These are phyloP conservation scores for Diplazon laetatorius DNA, from an alignment of 2,888 invertebrate genomes.

Conservation along the genomic window DNA sequence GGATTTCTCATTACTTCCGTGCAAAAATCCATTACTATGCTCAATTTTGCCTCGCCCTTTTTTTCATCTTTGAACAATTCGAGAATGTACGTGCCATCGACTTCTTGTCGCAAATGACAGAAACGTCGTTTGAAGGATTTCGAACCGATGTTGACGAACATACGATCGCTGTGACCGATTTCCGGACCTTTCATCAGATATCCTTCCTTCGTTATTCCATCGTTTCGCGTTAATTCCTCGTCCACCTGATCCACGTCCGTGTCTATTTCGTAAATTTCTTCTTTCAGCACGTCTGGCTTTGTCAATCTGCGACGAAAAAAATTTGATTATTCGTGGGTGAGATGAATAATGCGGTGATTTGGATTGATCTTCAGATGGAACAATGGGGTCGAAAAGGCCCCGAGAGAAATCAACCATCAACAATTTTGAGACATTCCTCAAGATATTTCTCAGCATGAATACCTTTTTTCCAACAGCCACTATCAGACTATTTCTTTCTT, in stretches of 20 bases:
- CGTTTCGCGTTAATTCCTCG: constrained; percentile 87
- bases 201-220: constrained; percentile 94
- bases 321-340: no score
- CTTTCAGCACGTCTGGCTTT: constrained; percentile 86
- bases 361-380: no score
- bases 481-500: no score
- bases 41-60: constrained; percentile 94
- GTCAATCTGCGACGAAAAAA: constrained; percentile 76
- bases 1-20: constrained; percentile 94
- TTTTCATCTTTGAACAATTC: constrained; percentile 97
- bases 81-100: constrained; percentile 95
- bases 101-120: constrained; percentile 94
- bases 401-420: no score
- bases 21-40: constrained; percentile 97
- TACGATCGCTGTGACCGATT: constrained; percentile 93
- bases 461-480: no score
- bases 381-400: no score
- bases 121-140: constrained; percentile 96
- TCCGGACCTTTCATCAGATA: constrained; percentile 96
- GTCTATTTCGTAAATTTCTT: constrained; percentile 95
- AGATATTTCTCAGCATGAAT: no score
- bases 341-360: no score
- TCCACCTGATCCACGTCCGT: constrained; percentile 92
- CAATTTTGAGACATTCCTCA: no score
- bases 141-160: constrained; percentile 95